Percentiles rank a stretch among this genome's conserved stretches.
These are phyloP conservation scores for Cardiocondyla obscurior DNA, from an alignment of 1,140 invertebrate species.

Conservation along the genomic window DNA sequence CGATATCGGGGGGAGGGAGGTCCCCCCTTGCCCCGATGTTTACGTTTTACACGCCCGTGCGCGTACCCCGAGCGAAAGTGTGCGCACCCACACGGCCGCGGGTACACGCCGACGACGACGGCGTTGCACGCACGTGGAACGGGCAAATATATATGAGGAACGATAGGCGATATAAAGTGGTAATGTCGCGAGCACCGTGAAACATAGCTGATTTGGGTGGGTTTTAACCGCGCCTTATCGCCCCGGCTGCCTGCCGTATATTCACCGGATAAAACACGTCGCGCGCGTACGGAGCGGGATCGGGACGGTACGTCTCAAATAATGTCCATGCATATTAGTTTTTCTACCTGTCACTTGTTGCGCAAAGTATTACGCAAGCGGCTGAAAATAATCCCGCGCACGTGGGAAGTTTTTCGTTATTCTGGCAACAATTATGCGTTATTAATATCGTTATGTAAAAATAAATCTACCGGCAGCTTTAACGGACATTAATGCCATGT, in stretches of 20 bases:
- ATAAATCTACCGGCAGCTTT: background rate
- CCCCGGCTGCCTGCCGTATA: conserved; percentile 58
- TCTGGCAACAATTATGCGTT: too few relatives aligned
- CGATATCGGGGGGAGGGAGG: too few relatives aligned
- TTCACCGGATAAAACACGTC: conserved; percentile 50
- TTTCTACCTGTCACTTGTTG: background rate
- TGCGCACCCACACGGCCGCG: conserved; percentile 6
- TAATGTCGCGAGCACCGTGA: conserved; percentile 73
- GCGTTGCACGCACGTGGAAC: conserved; percentile 49
- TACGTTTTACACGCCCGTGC: conserved; percentile 66
- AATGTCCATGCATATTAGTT: background rate
- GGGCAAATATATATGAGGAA: conserved; percentile 68
- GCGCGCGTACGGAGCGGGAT: conserved; percentile 33
- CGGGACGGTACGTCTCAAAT: background rate
- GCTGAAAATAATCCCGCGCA: too few relatives aligned
- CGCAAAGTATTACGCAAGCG: background rate
- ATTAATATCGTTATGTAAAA: background rate
- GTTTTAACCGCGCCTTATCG: conserved; percentile 73
- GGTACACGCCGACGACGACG: conserved; percentile 7
- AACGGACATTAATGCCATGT: background rate
- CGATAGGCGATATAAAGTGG: conserved; percentile 74
- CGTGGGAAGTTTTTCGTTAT: background rate
- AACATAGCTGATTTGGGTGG: conserved; percentile 74
- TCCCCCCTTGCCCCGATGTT: conserved; percentile 38
- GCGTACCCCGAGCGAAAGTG: conserved; percentile 47